A percentile compares a stretch with the other conserved stretches of the same genome.
These are phyloP conservation scores for Orthosia cruda DNA, from an alignment of 2,888 invertebrate genomes.

Conservation along the genomic window DNA sequence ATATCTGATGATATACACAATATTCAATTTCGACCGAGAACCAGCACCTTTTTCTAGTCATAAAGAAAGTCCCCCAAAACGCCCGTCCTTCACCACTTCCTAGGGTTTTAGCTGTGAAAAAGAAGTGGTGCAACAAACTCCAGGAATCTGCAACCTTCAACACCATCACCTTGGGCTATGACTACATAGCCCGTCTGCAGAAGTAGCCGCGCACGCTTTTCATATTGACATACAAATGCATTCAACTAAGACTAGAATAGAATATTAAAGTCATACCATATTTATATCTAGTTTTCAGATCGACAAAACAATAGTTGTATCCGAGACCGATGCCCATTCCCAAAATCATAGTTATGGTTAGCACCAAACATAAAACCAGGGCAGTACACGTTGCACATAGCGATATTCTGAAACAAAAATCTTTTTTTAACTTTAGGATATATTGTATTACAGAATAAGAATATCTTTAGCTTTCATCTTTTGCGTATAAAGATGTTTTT, in stretches of 20 bases:
- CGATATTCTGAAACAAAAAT: constrained; percentile 42
- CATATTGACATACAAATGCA: not conserved
- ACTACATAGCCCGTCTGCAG: not conserved
- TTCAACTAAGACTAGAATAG: not conserved
- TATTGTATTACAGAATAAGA: not conserved
- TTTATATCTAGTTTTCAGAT: constrained; percentile 67
- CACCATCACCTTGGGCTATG: not conserved
- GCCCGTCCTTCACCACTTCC: too few species aligned
- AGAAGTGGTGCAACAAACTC: too few species aligned
- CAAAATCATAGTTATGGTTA: constrained; percentile 59
- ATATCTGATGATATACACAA: not conserved
- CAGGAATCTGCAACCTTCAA: too few species aligned
- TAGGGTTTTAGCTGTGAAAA: too few species aligned
- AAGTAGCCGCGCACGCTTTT: not conserved
- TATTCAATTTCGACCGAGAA: too few species aligned
- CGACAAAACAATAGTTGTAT: constrained; percentile 78
- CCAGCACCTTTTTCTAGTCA: too few species aligned
- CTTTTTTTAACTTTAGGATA: not conserved
- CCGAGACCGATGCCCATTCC: constrained; percentile 74
- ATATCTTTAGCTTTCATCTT: too few species aligned
- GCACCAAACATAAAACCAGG: constrained; percentile 54
- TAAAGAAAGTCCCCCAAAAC: too few species aligned
- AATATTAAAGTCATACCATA: constrained; percentile 57
- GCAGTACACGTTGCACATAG: constrained; percentile 32
- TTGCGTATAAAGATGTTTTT: too few species aligned